phyloP scores from a whole-genome alignment of 1,140 invertebrate genomes.

The Zaprionus davidi region DNA sequence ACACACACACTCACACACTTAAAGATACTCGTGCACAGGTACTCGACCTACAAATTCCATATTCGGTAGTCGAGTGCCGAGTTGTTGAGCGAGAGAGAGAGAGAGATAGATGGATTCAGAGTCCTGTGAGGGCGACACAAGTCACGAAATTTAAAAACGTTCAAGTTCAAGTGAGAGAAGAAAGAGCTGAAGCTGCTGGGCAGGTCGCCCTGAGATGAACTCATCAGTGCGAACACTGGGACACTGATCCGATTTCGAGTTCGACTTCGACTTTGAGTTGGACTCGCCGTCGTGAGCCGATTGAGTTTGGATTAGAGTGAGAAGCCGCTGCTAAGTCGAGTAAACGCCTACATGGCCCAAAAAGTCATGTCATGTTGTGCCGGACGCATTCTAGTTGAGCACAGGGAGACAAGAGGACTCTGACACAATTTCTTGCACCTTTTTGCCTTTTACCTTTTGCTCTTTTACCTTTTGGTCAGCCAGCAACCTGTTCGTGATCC shows the following conservation, averaged over 20 bases:
- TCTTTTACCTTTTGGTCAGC: background rate
- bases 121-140: background rate
- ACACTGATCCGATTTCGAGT: slow-evolving; percentile 58
- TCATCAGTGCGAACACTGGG: slow-evolving; percentile 55
- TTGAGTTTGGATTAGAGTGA: slow-evolving; percentile 67
- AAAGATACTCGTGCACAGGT: background rate
- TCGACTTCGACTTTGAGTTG: slow-evolving; percentile 11
- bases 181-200: slow-evolving; percentile 11
- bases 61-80: slow-evolving; percentile 13
- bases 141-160: slow-evolving; percentile 54
- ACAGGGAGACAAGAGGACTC: slow-evolving; percentile 46
- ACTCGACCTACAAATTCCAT: slow-evolving; percentile 26
- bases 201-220: slow-evolving; percentile 55
- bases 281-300: slow-evolving; percentile 34
- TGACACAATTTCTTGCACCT: slow-evolving; percentile 75
- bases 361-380: slow-evolving; percentile 82
- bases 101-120: background rate
- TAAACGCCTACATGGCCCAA: slow-evolving; percentile 75
- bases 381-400: background rate
- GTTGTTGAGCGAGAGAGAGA: background rate
- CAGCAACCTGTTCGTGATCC: slow-evolving; percentile 50
- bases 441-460: slow-evolving; percentile 10
- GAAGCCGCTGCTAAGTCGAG: slow-evolving; percentile 74
- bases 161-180: slow-evolving; percentile 65
- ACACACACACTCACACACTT: slow-evolving; percentile 25